Base-by-base conservation (phyloP, 1,140 invertebrate genomes). In the Venustaconcha ellipsiformis region DNA sequence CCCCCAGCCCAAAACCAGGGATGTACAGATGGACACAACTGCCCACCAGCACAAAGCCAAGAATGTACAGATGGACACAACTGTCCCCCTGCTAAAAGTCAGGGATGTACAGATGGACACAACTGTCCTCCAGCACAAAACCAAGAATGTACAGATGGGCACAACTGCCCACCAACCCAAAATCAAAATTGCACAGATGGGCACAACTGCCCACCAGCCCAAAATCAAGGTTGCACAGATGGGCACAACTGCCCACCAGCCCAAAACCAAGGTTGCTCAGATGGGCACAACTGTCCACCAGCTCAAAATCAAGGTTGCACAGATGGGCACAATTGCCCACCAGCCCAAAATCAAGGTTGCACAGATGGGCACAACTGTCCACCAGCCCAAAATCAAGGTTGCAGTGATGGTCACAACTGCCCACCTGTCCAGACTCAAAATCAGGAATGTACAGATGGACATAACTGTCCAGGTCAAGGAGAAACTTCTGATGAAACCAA, bases 1-100 rank as follows among this genome's bases (percentile, higher is more conserved):
- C 73, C 73, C 12, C 72, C 70, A 2, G 73, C 73, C 72, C 75
- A 71, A 12, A 20, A 15, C 18, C 37, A 48, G 1, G 8, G 37
- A 11, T 79, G 76, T 57, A 70, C 70, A n/a, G 67, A 72, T 18
- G 80, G 78, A 55, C 69, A 71, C 56, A 57, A 71, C 26, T 23
- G n/a, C 12, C 37, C 37, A 8, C 37, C 37, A 48, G 37, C 37
- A 6, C 37, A 48, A 48, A 48, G 11, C 37, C 37, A 48, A 48
- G 37, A 37, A 37, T 37, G 37, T 37, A 37, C 37, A 37, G 37
- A 73, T 26, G 68, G 72, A 2, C 79, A 59, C 70, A 64, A n/a
- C 15, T 60, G 58, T 65, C 58, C 60, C 60, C 60, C 56, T 20
- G 74, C 26, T 55, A 55, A 68, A 68, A 30, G 18, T 13, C n/a